Base-by-base conservation (phyloP, 2,797 vertebrate genomes). In the Microcaecilia unicolor region DNA sequence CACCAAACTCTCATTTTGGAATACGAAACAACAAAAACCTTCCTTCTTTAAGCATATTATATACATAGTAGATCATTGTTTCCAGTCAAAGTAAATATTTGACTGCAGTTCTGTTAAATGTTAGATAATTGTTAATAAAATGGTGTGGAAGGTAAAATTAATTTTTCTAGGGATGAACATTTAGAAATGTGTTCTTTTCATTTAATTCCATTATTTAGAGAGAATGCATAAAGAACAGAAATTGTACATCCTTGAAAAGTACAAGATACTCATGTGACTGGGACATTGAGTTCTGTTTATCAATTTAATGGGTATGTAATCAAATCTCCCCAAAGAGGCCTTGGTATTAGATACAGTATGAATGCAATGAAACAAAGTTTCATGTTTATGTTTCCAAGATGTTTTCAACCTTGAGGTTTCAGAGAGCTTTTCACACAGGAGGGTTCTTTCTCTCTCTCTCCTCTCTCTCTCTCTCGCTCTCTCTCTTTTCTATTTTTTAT, bases 291-390 rank as follows among this genome's bases (percentile, higher is more conserved):
- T 31, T 35, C 19, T 15, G 23, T 17, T 56, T 23, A 44, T 44
- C 23, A 38, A 31, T 19, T 36, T 46, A 35, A 29, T 51, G n/a
- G 20, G 36, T 31, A 49, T 22, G 41, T 37, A 44, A 33, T 20
- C 25, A 28, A 39, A n/a, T 30, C 51, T 55, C 50, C 40, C 25
- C 34, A 37, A 55, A 10, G 37, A 33, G 42, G 50, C 35, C 7
- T 37, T 52, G 14, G 22, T 55, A 36, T 50, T 65, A 61, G 64
- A 39, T 45, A 60, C 50, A 49, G 34, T n/a, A 41, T 51, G 33
- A 49, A 56, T 54, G 28, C 28, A 56, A 54, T 16, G 27, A 12
- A 44, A 49, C 53, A 31, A 22, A 49, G 44, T 22, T 44, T 56
- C n/a, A n/a, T n/a, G n/a, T n/a, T n/a, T n/a, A n/a, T n/a, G n/a